These are phyloP conservation scores for Catocala fraxini DNA, from an alignment of 2,888 invertebrate species.

Conservation along the genomic window DNA sequence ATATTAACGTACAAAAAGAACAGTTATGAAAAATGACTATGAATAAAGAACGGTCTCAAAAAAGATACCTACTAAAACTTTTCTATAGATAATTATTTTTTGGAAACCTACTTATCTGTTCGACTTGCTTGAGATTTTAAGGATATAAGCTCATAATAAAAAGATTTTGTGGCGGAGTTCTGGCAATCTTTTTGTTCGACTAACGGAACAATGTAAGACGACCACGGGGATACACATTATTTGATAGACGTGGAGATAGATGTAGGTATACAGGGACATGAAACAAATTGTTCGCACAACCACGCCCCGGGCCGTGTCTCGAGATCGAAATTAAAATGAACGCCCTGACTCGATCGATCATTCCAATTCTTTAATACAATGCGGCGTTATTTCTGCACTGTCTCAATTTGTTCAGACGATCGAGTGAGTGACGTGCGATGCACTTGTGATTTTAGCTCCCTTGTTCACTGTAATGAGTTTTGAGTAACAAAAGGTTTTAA, in stretches of 20 bases:
- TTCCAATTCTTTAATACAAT: constrained; percentile 85
- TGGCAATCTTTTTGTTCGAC: constrained; percentile 29
- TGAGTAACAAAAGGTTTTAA: constrained; percentile 49
- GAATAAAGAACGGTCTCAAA: not conserved
- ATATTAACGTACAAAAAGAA: constrained; percentile 20
- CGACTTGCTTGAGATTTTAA: constrained; percentile 20
- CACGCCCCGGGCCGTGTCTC: constrained; percentile 83
- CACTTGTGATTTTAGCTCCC: constrained; percentile 67
- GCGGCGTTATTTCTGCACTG: constrained; percentile 81
- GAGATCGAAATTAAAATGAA: constrained; percentile 86
- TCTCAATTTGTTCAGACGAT: constrained; percentile 78
- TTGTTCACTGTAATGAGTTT: constrained; percentile 61
- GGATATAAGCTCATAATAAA: constrained; percentile 25
- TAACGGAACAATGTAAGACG: constrained; percentile 30
- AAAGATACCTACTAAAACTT: not conserved
- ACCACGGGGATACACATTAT: constrained; percentile 33
- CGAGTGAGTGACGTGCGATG: constrained; percentile 73
- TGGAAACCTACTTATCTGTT: constrained; percentile 20
- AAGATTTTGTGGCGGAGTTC: constrained; percentile 25
- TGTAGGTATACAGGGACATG: constrained; percentile 76
- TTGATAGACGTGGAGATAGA: constrained; percentile 43
- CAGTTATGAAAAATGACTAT: constrained; percentile 27
- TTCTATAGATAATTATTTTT: constrained; percentile 17
- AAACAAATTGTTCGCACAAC: constrained; percentile 84
- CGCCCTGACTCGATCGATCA: constrained; percentile 85